phyloP scores from a whole-genome alignment of 2,797 vertebrate genomes.

The Enoplosus armatus region DNA sequence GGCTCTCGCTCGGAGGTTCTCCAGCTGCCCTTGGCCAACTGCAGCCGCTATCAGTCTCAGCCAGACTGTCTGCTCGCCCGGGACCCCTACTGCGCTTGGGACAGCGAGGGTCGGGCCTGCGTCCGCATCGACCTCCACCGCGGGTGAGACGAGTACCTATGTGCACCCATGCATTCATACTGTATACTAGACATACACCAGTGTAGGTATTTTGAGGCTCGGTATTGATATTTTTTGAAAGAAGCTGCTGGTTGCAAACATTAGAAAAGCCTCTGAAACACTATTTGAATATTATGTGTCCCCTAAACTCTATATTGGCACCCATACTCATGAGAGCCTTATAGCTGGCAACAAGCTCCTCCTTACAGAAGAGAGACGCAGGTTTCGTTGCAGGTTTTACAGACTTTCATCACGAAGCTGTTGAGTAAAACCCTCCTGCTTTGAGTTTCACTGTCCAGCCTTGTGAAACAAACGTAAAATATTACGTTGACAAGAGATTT shows the following conservation, averaged over 20 bases:
- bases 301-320: conserved; percentile 1
- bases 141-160: conserved; percentile 73
- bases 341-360: conserved; percentile 3
- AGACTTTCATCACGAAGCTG: conserved; percentile 19
- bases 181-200: neutral
- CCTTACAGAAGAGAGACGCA: neutral
- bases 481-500: neutral
- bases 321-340: neutral
- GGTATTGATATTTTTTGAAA: neutral
- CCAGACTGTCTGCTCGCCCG: conserved; percentile 88
- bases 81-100: conserved; percentile 90
- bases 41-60: conserved; percentile 89
- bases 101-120: conserved; percentile 87
- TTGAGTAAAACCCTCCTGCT: conserved; percentile 1
- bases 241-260: neutral
- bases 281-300: neutral
- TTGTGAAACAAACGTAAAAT: conserved; percentile 8
- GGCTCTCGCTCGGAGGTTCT: conserved; percentile 88
- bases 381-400: conserved; percentile 8
- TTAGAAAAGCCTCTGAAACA: neutral
- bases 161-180: neutral
- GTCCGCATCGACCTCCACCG: conserved; percentile 88
- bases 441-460: neutral
- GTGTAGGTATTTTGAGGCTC: neutral
- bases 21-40: conserved; percentile 89